Base-by-base conservation (phyloP, 2,113 vertebrate genomes). In the Uropsilus gracilis region DNA sequence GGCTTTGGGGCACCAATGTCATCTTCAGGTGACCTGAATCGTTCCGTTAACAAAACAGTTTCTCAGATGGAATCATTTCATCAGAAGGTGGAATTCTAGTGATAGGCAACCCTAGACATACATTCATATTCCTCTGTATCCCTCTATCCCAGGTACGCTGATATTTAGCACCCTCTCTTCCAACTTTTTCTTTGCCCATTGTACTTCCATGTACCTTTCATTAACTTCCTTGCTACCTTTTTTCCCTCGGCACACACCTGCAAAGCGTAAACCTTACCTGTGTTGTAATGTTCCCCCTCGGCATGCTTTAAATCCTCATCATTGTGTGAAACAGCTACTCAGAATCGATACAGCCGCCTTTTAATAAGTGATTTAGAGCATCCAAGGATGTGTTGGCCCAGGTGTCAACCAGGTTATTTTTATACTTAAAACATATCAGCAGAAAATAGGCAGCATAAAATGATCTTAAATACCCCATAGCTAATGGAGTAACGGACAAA, bases 381-480 rank as follows among this genome's bases (percentile, higher is more conserved):
- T 93, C 88, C 48, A 94, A 85, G 96, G 93, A 92, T 96, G 93
- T 90, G 87, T 96, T 97, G 96, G 96, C 91, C 95, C 94, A 96
- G 61, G 84, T 55, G 91, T 97, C 96, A 95, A 86, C 96, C 95
- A 97, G 95, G 95, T 97, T 98, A 95, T 98, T 98, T 98, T 98
- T 91, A 95, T 97, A 95, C 76, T 97, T 85, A 39, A 90, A 95
- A 97, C 94, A 88, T 96, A 87, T 81, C 81, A 97, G 71, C 88
- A 94, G 93, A 97, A 89, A 97, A 97, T 78, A 98, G 97, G 77
- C 91, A 97, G 94, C 97, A 94, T 90, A 81, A 95, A 68, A 97
- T 92, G 94, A 91, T 97, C 96, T 97, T 96, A 97, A 73, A 96
- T 80, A 92, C 90, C 39, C 76, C 85, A 78, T 78, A 96, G 85